Conservation (phyloP, 92 coral and sea anemone species). For the Porites evermanni region DNA sequence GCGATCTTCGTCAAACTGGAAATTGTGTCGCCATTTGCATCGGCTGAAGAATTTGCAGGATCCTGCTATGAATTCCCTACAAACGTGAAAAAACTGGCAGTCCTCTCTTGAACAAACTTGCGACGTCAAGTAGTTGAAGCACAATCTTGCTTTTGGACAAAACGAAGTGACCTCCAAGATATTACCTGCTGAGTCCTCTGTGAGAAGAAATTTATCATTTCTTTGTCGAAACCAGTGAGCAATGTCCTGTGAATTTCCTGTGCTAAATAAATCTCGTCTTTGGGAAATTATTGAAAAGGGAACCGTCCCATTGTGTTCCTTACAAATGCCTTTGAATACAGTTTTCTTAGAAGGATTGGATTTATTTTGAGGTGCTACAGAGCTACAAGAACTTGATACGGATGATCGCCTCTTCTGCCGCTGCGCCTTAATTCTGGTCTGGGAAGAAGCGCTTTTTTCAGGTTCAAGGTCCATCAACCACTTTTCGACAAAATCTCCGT, state of each 20-base stretch:
- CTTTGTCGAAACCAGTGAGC: slow-evolving; percentile 43
- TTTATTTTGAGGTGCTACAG: not conserved
- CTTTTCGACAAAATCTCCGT: not conserved
- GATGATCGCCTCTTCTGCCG: not conserved
- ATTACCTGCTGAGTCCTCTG: slow-evolving; percentile 26
- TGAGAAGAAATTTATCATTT: slow-evolving; percentile 31
- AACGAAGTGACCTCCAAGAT: slow-evolving; percentile 33
- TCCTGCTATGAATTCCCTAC: slow-evolving; percentile 44
- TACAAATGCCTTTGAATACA: slow-evolving; percentile 39
- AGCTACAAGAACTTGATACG: slow-evolving; percentile 15
- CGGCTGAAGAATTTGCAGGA: slow-evolving; percentile 33
- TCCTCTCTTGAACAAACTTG: slow-evolving; percentile 23
- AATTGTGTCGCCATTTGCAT: slow-evolving; percentile 43
- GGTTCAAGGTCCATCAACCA: not conserved
- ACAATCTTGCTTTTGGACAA: slow-evolving; percentile 52
- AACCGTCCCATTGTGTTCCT: slow-evolving; percentile 33
- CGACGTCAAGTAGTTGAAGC: slow-evolving; percentile 2
- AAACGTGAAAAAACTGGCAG: slow-evolving; percentile 48
- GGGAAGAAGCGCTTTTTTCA: not conserved
- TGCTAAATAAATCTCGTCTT: slow-evolving; percentile 7
- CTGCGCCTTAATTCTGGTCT: not conserved
- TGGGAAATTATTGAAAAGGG: slow-evolving; percentile 28
- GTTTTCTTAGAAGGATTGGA: slow-evolving; percentile 18
- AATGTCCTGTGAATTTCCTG: slow-evolving; percentile 9
- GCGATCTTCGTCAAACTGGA: slow-evolving; percentile 22